Evolutionary conservation across 2,888 invertebrate species (phyloP).

Genomic region (Himalopsyche anomala): DNA sequence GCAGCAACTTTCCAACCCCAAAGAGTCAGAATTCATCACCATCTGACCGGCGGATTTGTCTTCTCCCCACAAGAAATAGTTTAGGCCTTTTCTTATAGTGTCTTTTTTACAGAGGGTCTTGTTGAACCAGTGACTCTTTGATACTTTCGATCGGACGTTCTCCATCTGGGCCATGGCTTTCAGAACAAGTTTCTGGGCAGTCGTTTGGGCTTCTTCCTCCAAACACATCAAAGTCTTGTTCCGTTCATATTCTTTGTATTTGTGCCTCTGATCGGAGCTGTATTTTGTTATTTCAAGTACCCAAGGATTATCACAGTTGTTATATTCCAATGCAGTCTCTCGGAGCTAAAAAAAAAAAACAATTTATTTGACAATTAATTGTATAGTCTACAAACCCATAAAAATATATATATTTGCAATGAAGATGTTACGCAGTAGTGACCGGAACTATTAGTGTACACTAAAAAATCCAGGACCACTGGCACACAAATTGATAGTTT

Average conservation of each 20-base stretch:
- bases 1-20: conserved; percentile 68
- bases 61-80: conserved; percentile 51
- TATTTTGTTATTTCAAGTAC: conserved; percentile 54
- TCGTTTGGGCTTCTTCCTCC: conserved; percentile 49
- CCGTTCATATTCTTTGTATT: conserved; percentile 57
- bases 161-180: conserved; percentile 5
- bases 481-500: no score
- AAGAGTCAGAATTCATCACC: conserved; percentile 67
- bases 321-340: conserved; percentile 84
- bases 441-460: no score
- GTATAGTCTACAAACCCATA: no score
- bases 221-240: conserved; percentile 54
- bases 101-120: conserved; percentile 62
- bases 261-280: conserved; percentile 53
- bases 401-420: no score
- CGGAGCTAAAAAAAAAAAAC: conserved; percentile 77
- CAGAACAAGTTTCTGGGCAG: conserved; percentile 23
- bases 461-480: no score
- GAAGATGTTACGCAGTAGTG: no score
- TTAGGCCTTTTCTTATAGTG: conserved; percentile 43
- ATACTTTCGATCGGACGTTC: conserved; percentile 26
- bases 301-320: conserved; percentile 78
- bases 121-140: conserved; percentile 62
- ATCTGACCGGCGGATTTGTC: conserved; percentile 67
- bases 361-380: not conserved